Conservation (phyloP, 2,797 vertebrate genomes). For the Psittacula echo region DNA sequence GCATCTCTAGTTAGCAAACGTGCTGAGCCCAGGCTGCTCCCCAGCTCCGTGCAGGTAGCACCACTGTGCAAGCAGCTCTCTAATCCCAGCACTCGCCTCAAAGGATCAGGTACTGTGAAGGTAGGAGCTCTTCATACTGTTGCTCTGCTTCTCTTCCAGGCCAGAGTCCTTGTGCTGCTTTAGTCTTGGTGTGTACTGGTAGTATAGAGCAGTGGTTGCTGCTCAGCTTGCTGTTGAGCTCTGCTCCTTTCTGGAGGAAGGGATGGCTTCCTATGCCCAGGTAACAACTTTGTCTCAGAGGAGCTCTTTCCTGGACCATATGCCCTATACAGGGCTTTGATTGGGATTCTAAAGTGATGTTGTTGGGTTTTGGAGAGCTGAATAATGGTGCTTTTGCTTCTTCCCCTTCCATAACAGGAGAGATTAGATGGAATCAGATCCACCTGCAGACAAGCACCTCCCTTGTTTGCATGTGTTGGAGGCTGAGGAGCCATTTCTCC, state of each 20-base stretch:
- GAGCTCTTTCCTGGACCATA: background rate
- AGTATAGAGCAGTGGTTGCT: background rate
- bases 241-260: background rate
- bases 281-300: conserved; percentile 13
- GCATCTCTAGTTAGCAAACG: background rate
- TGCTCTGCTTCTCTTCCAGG: conserved; percentile 49
- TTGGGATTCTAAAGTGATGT: background rate
- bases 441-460: background rate
- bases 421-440: background rate
- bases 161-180: background rate
- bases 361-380: background rate
- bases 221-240: background rate
- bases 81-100: conserved; percentile 58
- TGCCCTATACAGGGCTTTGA: background rate
- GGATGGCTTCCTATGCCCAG: conserved; percentile 18
- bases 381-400: background rate
- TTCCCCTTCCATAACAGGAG: background rate
- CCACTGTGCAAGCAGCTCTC: background rate
- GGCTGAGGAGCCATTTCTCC: conserved; percentile 49
- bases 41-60: background rate
- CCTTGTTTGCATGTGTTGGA: background rate
- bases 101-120: conserved; percentile 27
- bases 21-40: background rate
- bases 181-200: background rate
- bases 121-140: conserved; percentile 21